A percentile compares a stretch with the other conserved stretches of the same genome.
Conservation (phyloP, 2,113 vertebrate genomes). For the Lonchura striata region DNA sequence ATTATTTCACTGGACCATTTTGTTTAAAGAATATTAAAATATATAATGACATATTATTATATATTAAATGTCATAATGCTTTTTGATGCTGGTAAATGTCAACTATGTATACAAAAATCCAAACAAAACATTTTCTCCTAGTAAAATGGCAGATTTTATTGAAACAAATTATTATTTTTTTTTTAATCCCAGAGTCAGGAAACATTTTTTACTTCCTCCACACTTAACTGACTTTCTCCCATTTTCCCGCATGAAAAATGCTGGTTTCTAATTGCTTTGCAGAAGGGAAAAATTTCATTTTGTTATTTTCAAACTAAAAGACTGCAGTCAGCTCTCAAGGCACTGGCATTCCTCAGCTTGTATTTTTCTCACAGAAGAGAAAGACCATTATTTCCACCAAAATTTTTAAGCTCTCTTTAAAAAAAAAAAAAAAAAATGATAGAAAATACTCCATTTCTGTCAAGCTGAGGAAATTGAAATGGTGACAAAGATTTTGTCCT, state of each 20-base stretch:
- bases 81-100: neutral
- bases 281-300: neutral
- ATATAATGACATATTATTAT: neutral
- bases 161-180: neutral
- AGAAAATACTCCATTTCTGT: neutral
- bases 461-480: neutral
- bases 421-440: neutral
- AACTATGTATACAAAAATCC: neutral
- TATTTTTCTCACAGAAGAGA: neutral
- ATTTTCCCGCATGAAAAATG: neutral
- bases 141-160: neutral
- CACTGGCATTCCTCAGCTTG: neutral
- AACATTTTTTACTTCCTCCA: neutral
- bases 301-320: neutral
- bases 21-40: neutral
- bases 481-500: neutral
- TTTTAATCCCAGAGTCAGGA: neutral
- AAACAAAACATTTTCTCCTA: slow-evolving; percentile 6
- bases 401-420: neutral
- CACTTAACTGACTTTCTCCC: neutral
- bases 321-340: neutral
- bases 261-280: neutral
- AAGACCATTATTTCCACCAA: neutral
- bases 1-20: neutral
- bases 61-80: neutral